Evolutionary conservation across 2,113 vertebrate species (phyloP).

Genomic region (Theristicus caerulescens): DNA sequence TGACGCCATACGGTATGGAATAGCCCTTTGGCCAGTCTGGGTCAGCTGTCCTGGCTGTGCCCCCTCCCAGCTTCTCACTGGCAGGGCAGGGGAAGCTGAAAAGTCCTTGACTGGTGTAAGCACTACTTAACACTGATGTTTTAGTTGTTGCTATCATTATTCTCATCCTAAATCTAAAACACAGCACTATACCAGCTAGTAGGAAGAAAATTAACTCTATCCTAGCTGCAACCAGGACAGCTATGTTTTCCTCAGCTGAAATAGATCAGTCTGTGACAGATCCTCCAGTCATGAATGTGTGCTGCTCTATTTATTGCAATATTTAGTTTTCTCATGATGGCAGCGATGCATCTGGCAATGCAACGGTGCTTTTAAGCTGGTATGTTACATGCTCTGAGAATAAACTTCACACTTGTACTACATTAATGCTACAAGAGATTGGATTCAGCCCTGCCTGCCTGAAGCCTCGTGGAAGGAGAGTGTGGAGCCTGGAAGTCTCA

Average conservation of each 20-base stretch:
- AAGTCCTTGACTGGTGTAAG: too few relatives aligned
- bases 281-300: rapidly evolving
- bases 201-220: too few relatives aligned
- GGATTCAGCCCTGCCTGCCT: neutral
- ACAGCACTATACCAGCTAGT: too few relatives aligned
- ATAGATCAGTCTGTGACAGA: neutral
- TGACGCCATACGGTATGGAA: too few relatives aligned
- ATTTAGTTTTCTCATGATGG: neutral
- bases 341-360: neutral
- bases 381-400: neutral
- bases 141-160: too few relatives aligned
- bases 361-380: neutral
- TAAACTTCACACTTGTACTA: neutral
- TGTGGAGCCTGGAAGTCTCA: neutral
- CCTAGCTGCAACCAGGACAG: too few relatives aligned
- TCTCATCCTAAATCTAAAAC: too few relatives aligned
- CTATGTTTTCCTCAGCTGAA: neutral
- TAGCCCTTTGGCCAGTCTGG: too few relatives aligned
- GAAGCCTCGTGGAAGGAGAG: neutral
- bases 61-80: too few relatives aligned
- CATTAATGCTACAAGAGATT: neutral
- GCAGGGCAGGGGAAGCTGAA: too few relatives aligned
- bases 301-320: neutral
- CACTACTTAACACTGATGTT: too few relatives aligned
- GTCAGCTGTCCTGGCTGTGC: too few relatives aligned